Base-by-base conservation (phyloP, 2,113 vertebrate species). In the Recurvirostra avosetta region DNA sequence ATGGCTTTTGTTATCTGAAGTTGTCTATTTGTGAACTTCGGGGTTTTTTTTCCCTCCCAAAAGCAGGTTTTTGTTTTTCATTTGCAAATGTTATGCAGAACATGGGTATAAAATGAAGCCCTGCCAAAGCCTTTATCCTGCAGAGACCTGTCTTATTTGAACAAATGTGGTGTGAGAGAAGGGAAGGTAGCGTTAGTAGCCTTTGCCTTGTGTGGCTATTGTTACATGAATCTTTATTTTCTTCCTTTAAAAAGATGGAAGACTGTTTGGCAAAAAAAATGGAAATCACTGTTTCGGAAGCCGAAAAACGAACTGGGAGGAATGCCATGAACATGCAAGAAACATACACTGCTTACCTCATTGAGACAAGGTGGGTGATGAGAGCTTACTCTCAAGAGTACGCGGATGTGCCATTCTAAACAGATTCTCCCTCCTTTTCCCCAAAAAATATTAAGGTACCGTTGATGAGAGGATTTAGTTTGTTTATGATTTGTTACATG, bases 291-390 rank as follows among this genome's bases (percentile, higher is more conserved):
- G 98, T 99, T 63, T 98, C 99, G 1, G 99, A 99, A 97, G 99
- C 99, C 8, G 99, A 99, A 96, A 99, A 99, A 78, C 97, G 99
- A 83, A 99, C 98, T 27, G 99, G 99, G 68, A 99, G 99, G 93
- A 99, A 99, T 68, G 97, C 99, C 11, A 97, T 99, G 96, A 99
- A 99, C 97, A 99, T 99, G 98, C 99, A 99, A 93, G 99, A 99
- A 98, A 99, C 98, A 1, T 99, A 99, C 79, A 99, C 99, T 3
- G 99, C 99, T 86, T 99, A 99, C 97, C 99, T 99, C 90, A 98
- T 99, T 34, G 99, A 99, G 96, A 99, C 99, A 53, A 98, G 99
- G 99, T 99, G 92, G 82, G 94, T 97, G 79, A 85, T 52, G 34
- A 92, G 90, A 87, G 40, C 53, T 80, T 4, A 2, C 53, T 93